A percentile compares a stretch with the other conserved stretches of the same genome.
These are phyloP conservation scores for Parnassius mnemosyne DNA, from an alignment of 2,888 invertebrate species.

Conservation along the genomic window DNA sequence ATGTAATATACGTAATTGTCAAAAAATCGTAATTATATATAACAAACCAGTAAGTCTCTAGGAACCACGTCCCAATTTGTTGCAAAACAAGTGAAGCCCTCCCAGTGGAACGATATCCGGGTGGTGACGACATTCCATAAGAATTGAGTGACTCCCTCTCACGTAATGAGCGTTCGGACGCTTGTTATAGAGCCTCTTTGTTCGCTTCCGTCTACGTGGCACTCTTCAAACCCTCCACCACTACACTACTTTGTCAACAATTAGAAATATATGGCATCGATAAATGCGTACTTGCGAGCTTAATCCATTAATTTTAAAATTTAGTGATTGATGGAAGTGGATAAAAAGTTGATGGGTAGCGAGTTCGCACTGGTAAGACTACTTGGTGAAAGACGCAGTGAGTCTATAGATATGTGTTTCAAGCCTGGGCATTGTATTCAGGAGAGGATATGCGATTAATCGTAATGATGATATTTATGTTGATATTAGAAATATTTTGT, in stretches of 20 bases:
- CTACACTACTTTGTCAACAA: slow-evolving; percentile 12
- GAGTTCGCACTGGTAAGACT: too few relatives aligned
- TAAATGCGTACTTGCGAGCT: too few relatives aligned
- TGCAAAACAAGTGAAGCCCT: slow-evolving; percentile 20
- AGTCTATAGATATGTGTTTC: too few relatives aligned
- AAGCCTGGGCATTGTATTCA: too few relatives aligned
- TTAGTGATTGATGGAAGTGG: too few relatives aligned
- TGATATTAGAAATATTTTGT: too few relatives aligned
- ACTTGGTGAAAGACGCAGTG: too few relatives aligned
- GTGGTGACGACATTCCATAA: slow-evolving; percentile 23
- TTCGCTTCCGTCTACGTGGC: slow-evolving; percentile 26
- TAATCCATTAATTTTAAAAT: too few relatives aligned
- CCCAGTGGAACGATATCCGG: slow-evolving; percentile 31
- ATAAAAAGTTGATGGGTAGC: too few relatives aligned
- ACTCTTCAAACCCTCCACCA: slow-evolving; percentile 15
- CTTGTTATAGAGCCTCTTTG: slow-evolving; percentile 29
- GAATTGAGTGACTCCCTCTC: slow-evolving; percentile 25
- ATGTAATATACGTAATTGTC: too few relatives aligned
- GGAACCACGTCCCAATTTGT: slow-evolving; percentile 17
- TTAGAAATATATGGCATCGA: neutral
- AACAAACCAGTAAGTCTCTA: slow-evolving; percentile 14
- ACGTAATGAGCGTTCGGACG: slow-evolving; percentile 27
- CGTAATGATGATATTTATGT: too few relatives aligned
- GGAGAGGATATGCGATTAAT: too few relatives aligned
- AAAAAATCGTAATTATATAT: neutral